These are phyloP conservation scores for Bettongia penicillata DNA, from an alignment of 2,113 vertebrate species.

Conservation along the genomic window DNA sequence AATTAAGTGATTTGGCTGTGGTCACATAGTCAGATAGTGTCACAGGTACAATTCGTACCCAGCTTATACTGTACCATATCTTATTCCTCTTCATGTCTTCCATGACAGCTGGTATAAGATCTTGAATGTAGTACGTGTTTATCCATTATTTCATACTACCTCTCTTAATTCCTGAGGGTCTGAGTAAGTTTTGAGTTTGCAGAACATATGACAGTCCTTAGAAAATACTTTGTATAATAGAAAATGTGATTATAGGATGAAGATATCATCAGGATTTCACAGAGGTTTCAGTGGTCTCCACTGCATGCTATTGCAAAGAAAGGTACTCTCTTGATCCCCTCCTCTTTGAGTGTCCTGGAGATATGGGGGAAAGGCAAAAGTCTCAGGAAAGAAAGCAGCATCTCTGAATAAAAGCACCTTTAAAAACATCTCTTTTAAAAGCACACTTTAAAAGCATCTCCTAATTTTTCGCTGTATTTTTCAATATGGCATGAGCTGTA, in stretches of 20 bases:
- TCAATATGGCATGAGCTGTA: background rate
- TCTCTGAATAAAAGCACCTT: no score
- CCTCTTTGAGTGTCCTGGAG: background rate
- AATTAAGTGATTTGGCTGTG: background rate
- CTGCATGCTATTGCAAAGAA: background rate
- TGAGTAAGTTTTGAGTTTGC: slow-evolving; percentile 14
- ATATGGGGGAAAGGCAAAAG: background rate
- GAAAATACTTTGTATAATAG: background rate
- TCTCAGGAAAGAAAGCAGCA: background rate
- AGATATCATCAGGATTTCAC: background rate
- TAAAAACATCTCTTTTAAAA: no score
- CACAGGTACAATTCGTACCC: background rate
- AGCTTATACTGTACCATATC: no score
- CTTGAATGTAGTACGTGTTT: background rate
- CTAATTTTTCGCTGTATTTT: background rate
- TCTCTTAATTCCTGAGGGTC: background rate
- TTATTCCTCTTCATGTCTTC: no score
- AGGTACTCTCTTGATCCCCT: background rate
- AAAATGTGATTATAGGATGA: background rate
- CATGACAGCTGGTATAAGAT: no score
- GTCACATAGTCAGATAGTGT: background rate
- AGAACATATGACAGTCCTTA: background rate
- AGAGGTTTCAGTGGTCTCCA: background rate
- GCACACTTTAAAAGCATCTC: background rate
- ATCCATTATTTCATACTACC: background rate